These are phyloP conservation scores for Ptychobarbus kaznakovi DNA, from an alignment of 2,797 vertebrate genomes.

Conservation along the genomic window DNA sequence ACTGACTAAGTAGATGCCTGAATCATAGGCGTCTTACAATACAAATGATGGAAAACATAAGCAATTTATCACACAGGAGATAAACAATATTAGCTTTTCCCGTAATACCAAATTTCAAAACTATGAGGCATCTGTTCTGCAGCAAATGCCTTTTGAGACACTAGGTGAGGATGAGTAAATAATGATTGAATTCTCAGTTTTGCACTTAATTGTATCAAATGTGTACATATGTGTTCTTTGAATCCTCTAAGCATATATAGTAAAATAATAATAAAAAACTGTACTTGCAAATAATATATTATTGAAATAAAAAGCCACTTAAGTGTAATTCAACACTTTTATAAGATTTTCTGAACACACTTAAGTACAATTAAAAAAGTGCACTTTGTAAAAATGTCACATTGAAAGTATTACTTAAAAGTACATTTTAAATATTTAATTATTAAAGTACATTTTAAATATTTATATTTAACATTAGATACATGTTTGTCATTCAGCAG, in stretches of 20 bases:
- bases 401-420: too few species aligned
- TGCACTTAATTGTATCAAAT: not conserved
- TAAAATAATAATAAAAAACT: not conserved
- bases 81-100: not conserved
- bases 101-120: not conserved
- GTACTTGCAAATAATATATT: not conserved
- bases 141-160: not conserved
- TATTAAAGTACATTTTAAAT: too few species aligned
- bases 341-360: not conserved
- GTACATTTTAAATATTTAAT: too few species aligned
- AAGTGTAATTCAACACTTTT: not conserved
- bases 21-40: not conserved
- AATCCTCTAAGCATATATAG: not conserved
- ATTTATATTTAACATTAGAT: not conserved
- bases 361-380: not conserved
- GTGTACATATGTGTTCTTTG: not conserved
- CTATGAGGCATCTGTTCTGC: conserved; percentile 1
- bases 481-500: not conserved
- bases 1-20: not conserved
- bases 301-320: not conserved
- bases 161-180: not conserved
- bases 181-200: not conserved
- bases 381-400: not conserved
- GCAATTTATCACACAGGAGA: not conserved
- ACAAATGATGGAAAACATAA: not conserved